Evolutionary conservation across 2,113 vertebrate species (phyloP).

Genomic region (Dicentrarchus labrax): DNA sequence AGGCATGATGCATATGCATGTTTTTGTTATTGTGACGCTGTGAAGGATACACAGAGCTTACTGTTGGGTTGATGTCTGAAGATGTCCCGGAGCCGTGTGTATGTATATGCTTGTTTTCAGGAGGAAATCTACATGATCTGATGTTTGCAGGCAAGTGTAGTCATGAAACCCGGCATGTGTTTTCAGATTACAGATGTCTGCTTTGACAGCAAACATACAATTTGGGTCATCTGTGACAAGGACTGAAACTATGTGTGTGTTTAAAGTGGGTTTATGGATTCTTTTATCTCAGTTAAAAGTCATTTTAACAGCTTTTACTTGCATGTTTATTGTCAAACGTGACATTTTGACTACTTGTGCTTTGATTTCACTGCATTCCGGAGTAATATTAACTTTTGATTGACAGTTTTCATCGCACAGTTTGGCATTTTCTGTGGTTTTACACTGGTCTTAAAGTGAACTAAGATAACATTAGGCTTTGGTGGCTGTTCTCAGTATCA

Average conservation of each 20-base stretch:
- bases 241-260: slow-evolving; percentile 40
- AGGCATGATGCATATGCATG: slow-evolving; percentile 1
- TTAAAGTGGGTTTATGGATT: slow-evolving; percentile 13
- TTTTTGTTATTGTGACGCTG: slow-evolving; percentile 21
- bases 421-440: neutral
- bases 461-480: neutral
- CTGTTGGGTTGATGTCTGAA: slow-evolving; percentile 30
- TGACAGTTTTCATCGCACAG: neutral
- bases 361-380: neutral
- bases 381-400: neutral
- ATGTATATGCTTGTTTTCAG: slow-evolving; percentile 4
- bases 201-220: slow-evolving; percentile 61
- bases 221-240: slow-evolving; percentile 45
- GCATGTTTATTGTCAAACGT: neutral
- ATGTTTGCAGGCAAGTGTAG: slow-evolving; percentile 62
- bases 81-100: slow-evolving; percentile 23
- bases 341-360: neutral
- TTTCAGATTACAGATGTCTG: slow-evolving; percentile 63
- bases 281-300: neutral
- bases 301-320: neutral
- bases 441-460: neutral
- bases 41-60: slow-evolving; percentile 14
- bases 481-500: neutral
- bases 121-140: slow-evolving; percentile 53
- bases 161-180: slow-evolving; percentile 62